Base-by-base conservation (phyloP, 2,113 vertebrate species). In the Pterophyllum scalare region DNA sequence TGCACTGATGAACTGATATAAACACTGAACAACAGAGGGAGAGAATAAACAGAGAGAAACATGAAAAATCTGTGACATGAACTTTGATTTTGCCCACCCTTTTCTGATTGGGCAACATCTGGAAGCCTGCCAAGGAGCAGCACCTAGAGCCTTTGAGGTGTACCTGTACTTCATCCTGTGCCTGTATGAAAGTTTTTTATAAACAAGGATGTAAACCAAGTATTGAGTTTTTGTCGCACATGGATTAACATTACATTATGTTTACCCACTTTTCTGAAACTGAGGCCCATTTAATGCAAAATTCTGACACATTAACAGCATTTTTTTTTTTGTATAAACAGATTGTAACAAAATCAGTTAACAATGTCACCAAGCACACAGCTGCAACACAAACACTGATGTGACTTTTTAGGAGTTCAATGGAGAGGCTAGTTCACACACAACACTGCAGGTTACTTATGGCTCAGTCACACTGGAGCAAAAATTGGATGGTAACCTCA, bases 1-100 rank as follows among this genome's bases (percentile, higher is more conserved):
- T 35, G 43, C 40, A 87, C 22, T 56, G 26, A 67, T 60, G 22
- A 75, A 74, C 38, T 59, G 38, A 64, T 40, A 6, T 81, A 78
- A 74, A 82, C 59, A 83, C 13, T 33, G 17, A 40, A n/a, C 59
- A 76, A 57, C 17, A 13, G 15, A n/a, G 7, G 11, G 46, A 31
- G 65, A 72, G 43, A 72, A 72, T 72, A 52, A 72, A 72, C 65
- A 31, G 22, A 59, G 19, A 72, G 57, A 61, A 33, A 62, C 43
- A 20, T 49, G 58, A 56, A 26, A 35, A 61, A 59, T 81, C 58
- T 38, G 59, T 74, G 15, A 74, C 46, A 40, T 62, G 46, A 75
- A 81, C 13, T 14, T 43, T n/a, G 33, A 57, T 72, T 28, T 52
- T 52, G 24, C 24, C 65, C 43, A 17, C 26, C 24, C 6, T 10